phyloP scores from a whole-genome alignment of 2,888 invertebrate species.

The Macropis europaea region DNA sequence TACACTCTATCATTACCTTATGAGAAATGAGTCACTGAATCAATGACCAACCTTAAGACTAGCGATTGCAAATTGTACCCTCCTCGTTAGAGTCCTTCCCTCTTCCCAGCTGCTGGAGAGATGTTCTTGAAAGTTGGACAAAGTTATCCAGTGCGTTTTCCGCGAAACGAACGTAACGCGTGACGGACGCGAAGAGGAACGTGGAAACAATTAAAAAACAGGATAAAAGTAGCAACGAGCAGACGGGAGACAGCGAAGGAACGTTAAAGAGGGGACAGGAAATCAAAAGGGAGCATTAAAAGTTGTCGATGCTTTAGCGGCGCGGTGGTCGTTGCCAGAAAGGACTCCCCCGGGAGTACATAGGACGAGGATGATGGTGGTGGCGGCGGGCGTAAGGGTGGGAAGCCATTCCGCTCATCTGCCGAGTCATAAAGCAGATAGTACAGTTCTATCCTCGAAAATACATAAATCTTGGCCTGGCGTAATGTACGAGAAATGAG shows the following conservation, averaged over 20 bases:
- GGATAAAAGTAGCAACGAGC: not conserved
- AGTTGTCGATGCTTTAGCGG: constrained; percentile 71
- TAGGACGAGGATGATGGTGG: constrained; percentile 42
- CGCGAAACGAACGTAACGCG: too few species aligned
- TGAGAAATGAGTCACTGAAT: too few species aligned
- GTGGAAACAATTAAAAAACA: constrained; percentile 28
- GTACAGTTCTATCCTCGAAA: constrained; percentile 68
- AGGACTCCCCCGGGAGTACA: constrained; percentile 67
- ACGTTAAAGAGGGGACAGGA: constrained; percentile 42
- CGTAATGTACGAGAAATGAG: constrained; percentile 60
- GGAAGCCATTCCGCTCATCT: constrained; percentile 75
- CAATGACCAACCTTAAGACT: too few species aligned
- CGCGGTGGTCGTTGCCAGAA: constrained; percentile 67
- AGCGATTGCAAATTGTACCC: too few species aligned
- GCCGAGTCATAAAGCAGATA: constrained; percentile 77
- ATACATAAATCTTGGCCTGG: constrained; percentile 71
- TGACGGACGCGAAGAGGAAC: constrained; percentile 8
- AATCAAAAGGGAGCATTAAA: constrained; percentile 72
- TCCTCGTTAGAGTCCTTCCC: too few species aligned
- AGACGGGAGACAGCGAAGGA: constrained; percentile 7
- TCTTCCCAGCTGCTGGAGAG: too few species aligned
- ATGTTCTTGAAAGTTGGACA: too few species aligned
- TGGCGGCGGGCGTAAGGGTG: constrained; percentile 31
- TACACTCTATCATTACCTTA: too few species aligned
- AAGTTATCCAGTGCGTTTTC: too few species aligned